Percentiles rank a stretch among this genome's conserved stretches.
Evolutionary conservation across 1,140 invertebrate genomes (phyloP).

Genomic region (Ceratitis capitata): DNA sequence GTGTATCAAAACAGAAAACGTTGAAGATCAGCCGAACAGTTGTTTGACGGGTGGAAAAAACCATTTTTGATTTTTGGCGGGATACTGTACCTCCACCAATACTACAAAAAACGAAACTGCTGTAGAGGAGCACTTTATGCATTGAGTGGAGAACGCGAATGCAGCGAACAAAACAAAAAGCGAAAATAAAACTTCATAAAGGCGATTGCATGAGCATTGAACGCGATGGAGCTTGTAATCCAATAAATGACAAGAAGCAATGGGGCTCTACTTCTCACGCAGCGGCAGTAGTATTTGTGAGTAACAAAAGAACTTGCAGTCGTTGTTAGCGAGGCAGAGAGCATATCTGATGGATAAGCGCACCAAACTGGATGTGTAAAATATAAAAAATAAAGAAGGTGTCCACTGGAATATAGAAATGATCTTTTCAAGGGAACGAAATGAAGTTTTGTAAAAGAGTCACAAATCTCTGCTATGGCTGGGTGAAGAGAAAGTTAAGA

Average conservation of each 20-base stretch:
- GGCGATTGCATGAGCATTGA: not conserved
- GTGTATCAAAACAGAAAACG: slow-evolving; percentile 37
- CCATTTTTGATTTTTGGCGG: slow-evolving; percentile 27
- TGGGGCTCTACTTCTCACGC: not conserved
- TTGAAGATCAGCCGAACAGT: slow-evolving; percentile 28
- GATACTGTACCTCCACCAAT: slow-evolving; percentile 26
- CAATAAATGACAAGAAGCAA: not conserved
- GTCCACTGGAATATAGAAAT: not conserved
- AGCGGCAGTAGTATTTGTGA: not conserved
- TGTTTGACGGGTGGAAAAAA: slow-evolving; percentile 32
- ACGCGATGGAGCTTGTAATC: not conserved
- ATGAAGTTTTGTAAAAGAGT: not conserved
- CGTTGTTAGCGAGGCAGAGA: not conserved
- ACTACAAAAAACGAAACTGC: not conserved
- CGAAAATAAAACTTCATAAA: slow-evolving; percentile 23
- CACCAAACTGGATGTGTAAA: not conserved
- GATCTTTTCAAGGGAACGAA: not conserved
- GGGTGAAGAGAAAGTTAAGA: not conserved
- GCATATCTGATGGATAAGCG: not conserved
- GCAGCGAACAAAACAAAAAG: slow-evolving; percentile 33
- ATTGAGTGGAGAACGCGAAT: not conserved
- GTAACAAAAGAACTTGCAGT: not conserved
- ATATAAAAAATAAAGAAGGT: not conserved
- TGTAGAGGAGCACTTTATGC: not conserved
- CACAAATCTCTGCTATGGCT: not conserved